Percentiles rank a stretch among this genome's conserved stretches.
These are phyloP conservation scores for Carlito syrichta DNA, from an alignment of 2,113 vertebrate genomes.

Conservation along the genomic window DNA sequence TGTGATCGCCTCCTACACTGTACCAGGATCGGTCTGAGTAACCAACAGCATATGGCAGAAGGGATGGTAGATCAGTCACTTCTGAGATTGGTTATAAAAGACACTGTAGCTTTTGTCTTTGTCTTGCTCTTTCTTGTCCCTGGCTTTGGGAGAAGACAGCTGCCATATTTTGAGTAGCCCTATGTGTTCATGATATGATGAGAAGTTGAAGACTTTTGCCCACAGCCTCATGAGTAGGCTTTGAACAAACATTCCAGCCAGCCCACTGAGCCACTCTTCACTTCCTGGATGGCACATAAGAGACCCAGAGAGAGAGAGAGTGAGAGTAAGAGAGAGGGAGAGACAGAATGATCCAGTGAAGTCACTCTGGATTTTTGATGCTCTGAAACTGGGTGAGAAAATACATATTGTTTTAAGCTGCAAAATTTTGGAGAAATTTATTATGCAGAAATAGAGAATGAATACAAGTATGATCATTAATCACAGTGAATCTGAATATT, in stretches of 20 bases:
- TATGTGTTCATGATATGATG: not conserved
- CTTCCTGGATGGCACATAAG: not conserved
- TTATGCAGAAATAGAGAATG: not conserved
- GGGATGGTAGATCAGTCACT: not conserved
- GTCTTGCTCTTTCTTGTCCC: not conserved
- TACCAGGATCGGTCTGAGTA: not conserved
- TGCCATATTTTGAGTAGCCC: not conserved
- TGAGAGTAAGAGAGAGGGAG: not conserved
- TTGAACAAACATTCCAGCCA: not conserved
- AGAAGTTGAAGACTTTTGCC: not conserved
- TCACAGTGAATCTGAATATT: not conserved
- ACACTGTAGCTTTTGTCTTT: not conserved
- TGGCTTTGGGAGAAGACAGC: not conserved
- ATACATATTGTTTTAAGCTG: conserved; percentile 16
- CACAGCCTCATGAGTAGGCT: not conserved
- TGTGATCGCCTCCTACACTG: not conserved
- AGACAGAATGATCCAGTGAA: not conserved
- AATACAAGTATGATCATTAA: not conserved
- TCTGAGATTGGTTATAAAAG: not conserved
- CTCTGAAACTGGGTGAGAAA: not conserved
- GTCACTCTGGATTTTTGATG: not conserved
- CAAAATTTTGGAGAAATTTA: not conserved
- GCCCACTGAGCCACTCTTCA: not conserved
- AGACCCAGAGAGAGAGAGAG: not conserved
- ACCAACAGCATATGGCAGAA: not conserved